A percentile compares a stretch with the other conserved stretches of the same genome.
Evolutionary conservation across 30 jellyfish, hydroid and myxozoan genomes (phyloP).

Genomic region (Turritopsis rubra): DNA sequence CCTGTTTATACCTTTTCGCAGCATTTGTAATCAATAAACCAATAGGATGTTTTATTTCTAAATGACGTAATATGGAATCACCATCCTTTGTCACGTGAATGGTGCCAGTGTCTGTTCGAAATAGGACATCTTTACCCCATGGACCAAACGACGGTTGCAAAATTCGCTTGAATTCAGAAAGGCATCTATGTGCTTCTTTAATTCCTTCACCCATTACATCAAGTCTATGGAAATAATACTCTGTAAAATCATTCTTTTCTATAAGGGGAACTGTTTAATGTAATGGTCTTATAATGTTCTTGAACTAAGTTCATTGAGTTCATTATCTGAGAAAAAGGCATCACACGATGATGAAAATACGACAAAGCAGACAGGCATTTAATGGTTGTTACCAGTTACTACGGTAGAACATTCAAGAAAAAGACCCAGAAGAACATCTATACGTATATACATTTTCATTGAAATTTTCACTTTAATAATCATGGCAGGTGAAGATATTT

Average conservation of each 20-base stretch:
- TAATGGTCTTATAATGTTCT: no score
- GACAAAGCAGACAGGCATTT: no score
- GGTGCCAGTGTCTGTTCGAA: conserved; percentile 21
- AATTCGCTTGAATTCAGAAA: conserved; percentile 4
- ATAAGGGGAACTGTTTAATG: not conserved
- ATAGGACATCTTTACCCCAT: conserved; percentile 28
- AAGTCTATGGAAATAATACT: not conserved
- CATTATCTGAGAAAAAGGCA: no score
- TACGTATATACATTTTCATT: no score
- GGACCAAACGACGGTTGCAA: conserved; percentile 39
- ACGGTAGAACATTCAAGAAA: no score
- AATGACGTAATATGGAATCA: conserved; percentile 19
- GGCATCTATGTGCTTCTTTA: not conserved
- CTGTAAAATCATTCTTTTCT: not conserved
- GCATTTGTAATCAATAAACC: conserved; percentile 14
- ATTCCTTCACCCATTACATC: conserved; percentile 23
- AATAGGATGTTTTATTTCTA: conserved; percentile 25
- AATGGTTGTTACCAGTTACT: no score
- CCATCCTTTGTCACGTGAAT: conserved; percentile 23
- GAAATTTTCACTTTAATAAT: no score
- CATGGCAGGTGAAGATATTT: no score
- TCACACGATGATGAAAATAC: no score
- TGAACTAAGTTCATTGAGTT: no score
- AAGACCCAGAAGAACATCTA: no score
- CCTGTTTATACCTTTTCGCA: not conserved